phyloP scores from a whole-genome alignment of 2,113 vertebrate species.

The Rhinolophus ferrumequinum region DNA sequence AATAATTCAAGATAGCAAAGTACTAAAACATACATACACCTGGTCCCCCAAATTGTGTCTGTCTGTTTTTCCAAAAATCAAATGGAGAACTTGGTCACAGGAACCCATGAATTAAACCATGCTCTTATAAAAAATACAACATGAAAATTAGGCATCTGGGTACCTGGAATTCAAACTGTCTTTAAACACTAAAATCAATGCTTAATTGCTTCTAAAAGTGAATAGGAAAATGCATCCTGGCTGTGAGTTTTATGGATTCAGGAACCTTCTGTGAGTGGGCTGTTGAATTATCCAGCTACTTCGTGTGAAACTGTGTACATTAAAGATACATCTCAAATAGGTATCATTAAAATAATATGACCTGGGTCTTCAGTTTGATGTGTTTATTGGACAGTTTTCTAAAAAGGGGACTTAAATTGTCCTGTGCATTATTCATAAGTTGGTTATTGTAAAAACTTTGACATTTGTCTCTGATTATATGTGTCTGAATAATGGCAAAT shows the following conservation, averaged over 20 bases:
- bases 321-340: constrained; percentile 48
- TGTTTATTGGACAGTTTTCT: constrained; percentile 31
- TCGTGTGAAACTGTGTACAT: neutral
- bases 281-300: constrained; percentile 34
- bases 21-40: constrained; percentile 1
- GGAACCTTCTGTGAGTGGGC: constrained; percentile 43
- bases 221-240: constrained; percentile 57
- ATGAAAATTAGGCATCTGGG: constrained; percentile 66
- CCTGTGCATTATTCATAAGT: neutral
- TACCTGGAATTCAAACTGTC: constrained; percentile 54
- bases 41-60: neutral
- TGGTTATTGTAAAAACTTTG: neutral
- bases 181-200: constrained; percentile 60
- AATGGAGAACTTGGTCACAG: constrained; percentile 44
- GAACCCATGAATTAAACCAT: constrained; percentile 29
- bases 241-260: constrained; percentile 58
- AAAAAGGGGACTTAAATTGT: neutral
- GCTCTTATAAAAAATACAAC: constrained; percentile 49
- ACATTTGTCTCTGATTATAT: neutral
- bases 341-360: constrained; percentile 33
- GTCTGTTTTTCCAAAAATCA: constrained; percentile 58
- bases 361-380: neutral
- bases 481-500: neutral
- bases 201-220: constrained; percentile 54
- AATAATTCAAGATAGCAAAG: constrained; percentile 51